These are phyloP conservation scores for Trypoxylon attenuatum DNA, from an alignment of 2,888 invertebrate genomes.

Conservation along the genomic window DNA sequence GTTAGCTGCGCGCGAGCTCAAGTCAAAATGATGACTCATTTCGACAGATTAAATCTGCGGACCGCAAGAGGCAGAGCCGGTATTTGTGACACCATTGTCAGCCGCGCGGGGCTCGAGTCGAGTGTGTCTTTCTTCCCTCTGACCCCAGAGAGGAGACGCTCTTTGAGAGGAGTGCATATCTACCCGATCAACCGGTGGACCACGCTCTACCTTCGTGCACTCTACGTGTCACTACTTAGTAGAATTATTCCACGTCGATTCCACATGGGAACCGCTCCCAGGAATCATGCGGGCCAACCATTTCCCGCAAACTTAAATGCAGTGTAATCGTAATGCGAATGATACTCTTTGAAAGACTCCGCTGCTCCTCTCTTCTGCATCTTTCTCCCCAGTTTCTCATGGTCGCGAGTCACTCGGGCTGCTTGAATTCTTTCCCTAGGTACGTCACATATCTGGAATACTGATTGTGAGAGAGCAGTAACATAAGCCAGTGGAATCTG, in stretches of 20 bases:
- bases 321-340: no score
- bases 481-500: no score
- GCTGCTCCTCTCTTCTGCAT: neutral
- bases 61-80: constrained; percentile 23
- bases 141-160: constrained; percentile 39
- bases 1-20: constrained; percentile 10
- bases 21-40: constrained; percentile 48
- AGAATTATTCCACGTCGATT: neutral
- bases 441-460: constrained; percentile 34
- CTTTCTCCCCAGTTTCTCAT: constrained; percentile 4
- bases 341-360: neutral
- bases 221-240: neutral
- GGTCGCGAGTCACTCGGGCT: constrained; percentile 9
- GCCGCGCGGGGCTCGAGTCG: constrained; percentile 8
- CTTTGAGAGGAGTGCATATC: constrained; percentile 39
- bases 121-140: constrained; percentile 35
- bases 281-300: neutral
- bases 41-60: constrained; percentile 52
- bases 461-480: constrained; percentile 11
- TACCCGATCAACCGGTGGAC: constrained; percentile 21
- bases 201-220: neutral
- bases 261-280: neutral
- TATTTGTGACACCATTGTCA: constrained; percentile 45
- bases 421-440: constrained; percentile 39
- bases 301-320: no score